These are phyloP conservation scores for Eilema sororculum DNA, from an alignment of 2,888 invertebrate species.

Conservation along the genomic window DNA sequence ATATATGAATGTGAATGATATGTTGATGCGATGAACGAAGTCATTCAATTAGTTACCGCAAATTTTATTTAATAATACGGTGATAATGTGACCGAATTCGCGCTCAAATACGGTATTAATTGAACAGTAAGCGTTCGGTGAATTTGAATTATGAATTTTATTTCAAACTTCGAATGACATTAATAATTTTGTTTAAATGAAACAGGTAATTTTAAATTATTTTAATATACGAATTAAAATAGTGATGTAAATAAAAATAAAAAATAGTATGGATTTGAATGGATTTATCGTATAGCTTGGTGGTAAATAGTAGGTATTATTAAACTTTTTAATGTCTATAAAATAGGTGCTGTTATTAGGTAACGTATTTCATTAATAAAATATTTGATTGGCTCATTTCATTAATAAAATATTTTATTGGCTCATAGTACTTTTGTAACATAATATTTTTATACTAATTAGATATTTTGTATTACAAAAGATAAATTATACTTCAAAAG, in stretches of 20 bases:
- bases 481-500: not conserved
- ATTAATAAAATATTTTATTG: too few relatives aligned
- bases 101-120: not conserved
- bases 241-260: not conserved
- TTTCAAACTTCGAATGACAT: not conserved
- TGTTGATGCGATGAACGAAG: constrained; percentile 3
- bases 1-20: constrained; percentile 10
- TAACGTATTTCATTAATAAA: not conserved
- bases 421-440: too few relatives aligned
- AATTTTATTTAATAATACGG: constrained; percentile 12
- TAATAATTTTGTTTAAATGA: not conserved
- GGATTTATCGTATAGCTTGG: not conserved
- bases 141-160: not conserved
- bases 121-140: not conserved
- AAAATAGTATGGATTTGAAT: not conserved
- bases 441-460: too few relatives aligned
- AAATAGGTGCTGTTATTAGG: not conserved
- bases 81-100: not conserved
- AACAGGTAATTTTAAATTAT: not conserved
- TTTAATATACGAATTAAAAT: not conserved
- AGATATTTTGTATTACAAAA: not conserved
- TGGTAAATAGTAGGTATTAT: not conserved
- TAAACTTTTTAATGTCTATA: not conserved
- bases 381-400: too few relatives aligned
- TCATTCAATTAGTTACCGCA: constrained; percentile 2